Evolutionary conservation across 2,888 invertebrate genomes (phyloP), one percentile per base, ranked within the genome.

Genomic region (Tryphoninae sp.): DNA sequence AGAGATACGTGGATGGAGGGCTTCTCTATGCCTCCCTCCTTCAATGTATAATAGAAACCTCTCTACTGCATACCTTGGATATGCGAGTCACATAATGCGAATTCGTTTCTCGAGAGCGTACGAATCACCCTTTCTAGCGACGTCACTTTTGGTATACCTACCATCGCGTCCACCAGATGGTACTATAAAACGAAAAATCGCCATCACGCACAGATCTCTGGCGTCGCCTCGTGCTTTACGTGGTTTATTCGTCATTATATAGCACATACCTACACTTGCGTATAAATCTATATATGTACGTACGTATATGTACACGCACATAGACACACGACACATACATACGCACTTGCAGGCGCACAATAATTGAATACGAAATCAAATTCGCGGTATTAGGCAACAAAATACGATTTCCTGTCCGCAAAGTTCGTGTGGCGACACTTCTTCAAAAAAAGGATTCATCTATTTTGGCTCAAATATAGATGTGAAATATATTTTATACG

Each of bases 131-230:
- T 77, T 51, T 62, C 80, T 33, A 33, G 61, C 62, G 13, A 4
- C 80, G 67, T 73, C 73, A 77, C 77, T 77, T 77, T 81, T 77
- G 62, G 59, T 67, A 26, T 69, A n/a, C 45, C 79, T 69, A n/a
- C 55, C 79, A 7, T n/a, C 19, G 42, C 65, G 49, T 49, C 64
- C 73, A 61, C 78, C 81, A 81, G 78, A 74, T 81, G 78, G 64
- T 58, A 19, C 74, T 55, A 59, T 69, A 74, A 74, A 78, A 59
- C 69, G 58, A 75, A 45, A 33, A 74, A 81, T 78, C 49, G 72
- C 72, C 61, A 19, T 55, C 19, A 19, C 16, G 9, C 55, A 19
- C 59, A 26, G 42, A 22, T 62, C 72, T 62, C 51, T 49, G 33
- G 26, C 11, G 51, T 2, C 61, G 26, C 53, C 53, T 33, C n/a